A percentile compares a stretch with the other conserved stretches of the same genome.
Conservation (phyloP, 2,888 invertebrate species). For the Campoplex nolae region DNA sequence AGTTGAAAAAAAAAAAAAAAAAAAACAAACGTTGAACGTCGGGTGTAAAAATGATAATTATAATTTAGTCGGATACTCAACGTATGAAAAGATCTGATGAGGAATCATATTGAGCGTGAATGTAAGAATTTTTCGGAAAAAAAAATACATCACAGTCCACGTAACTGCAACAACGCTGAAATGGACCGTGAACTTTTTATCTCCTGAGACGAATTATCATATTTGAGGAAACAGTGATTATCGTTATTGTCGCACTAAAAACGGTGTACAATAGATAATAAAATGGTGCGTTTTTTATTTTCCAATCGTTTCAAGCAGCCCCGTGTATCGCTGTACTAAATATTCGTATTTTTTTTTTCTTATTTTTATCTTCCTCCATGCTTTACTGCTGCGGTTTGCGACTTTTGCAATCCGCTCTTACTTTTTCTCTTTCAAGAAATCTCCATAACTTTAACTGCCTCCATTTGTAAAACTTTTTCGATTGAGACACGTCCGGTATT, state of each 20-base stretch:
- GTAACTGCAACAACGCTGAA: not conserved
- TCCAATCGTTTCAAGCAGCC: not conserved
- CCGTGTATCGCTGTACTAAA: slow-evolving; percentile 8
- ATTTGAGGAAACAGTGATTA: not conserved
- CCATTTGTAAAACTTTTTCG: slow-evolving; percentile 26
- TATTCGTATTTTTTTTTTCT: not conserved
- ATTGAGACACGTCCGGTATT: slow-evolving; percentile 45
- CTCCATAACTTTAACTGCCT: slow-evolving; percentile 4
- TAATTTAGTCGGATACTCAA: not conserved
- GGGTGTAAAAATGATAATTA: not conserved
- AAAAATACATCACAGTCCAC: not conserved
- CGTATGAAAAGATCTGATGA: not conserved
- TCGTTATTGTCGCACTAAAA: not conserved
- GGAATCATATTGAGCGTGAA: not conserved
- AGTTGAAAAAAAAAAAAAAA: not conserved
- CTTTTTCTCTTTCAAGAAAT: slow-evolving; percentile 18
- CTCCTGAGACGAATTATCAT: not conserved
- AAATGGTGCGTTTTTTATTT: not conserved
- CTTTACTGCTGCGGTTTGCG: not conserved
- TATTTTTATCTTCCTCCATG: not conserved
- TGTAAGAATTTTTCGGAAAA: not conserved
- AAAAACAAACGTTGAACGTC: too few species aligned
- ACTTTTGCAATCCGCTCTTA: slow-evolving; percentile 23
- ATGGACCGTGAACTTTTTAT: not conserved
- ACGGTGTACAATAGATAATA: not conserved